These are phyloP conservation scores for Augiades crinisus DNA, from an alignment of 2,888 invertebrate genomes.

Conservation along the genomic window DNA sequence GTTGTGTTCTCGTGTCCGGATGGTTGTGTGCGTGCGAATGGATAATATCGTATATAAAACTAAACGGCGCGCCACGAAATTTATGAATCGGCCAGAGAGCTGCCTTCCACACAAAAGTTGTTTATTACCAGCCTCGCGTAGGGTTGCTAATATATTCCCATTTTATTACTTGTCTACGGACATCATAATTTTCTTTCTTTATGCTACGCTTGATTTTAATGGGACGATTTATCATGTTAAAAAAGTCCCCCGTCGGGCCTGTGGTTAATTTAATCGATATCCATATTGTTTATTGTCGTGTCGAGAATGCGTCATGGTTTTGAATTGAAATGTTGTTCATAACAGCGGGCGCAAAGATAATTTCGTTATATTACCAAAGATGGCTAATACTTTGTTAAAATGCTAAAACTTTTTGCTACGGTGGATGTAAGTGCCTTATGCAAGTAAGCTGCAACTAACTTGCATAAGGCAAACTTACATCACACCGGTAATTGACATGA, in stretches of 20 bases:
- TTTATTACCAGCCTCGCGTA: slow-evolving; percentile 65
- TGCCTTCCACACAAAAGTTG: slow-evolving; percentile 79
- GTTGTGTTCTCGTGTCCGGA: slow-evolving; percentile 30
- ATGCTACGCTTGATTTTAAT: slow-evolving; percentile 65
- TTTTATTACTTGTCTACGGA: slow-evolving; percentile 59
- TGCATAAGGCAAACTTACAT: too few species aligned
- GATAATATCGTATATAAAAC: slow-evolving; percentile 75
- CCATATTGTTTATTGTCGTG: slow-evolving; percentile 54
- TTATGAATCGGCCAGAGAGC: slow-evolving; percentile 73
- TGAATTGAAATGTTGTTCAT: slow-evolving; percentile 21
- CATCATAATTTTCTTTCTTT: slow-evolving; percentile 66
- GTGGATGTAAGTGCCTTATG: too few species aligned
- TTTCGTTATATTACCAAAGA: neutral
- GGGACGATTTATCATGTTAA: slow-evolving; percentile 59
- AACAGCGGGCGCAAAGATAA: neutral
- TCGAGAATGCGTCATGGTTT: slow-evolving; percentile 33
- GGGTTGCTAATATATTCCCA: slow-evolving; percentile 69
- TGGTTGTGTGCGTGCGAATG: slow-evolving; percentile 60
- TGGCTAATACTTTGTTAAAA: too few species aligned
- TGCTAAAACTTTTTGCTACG: too few species aligned
- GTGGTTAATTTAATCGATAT: slow-evolving; percentile 62
- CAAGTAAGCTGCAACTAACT: too few species aligned
- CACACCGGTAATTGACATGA: too few species aligned
- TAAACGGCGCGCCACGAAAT: slow-evolving; percentile 74
- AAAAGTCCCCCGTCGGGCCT: slow-evolving; percentile 60